Conservation (phyloP, 2,797 vertebrate species). For the Argentina silus region DNA sequence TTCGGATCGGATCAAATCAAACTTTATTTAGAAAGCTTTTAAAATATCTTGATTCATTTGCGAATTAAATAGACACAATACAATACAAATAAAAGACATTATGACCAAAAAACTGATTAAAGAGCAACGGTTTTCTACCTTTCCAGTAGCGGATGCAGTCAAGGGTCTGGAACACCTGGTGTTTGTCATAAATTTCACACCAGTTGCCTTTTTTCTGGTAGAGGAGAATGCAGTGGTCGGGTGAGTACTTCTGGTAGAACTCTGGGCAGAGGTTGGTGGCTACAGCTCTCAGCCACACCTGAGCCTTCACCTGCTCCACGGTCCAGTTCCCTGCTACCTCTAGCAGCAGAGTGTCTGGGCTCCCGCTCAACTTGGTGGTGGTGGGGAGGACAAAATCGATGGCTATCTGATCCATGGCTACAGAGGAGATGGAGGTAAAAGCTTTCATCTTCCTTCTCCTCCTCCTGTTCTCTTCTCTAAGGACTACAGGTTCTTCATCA, state of each 20-base stretch:
- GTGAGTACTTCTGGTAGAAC: slow-evolving; percentile 88
- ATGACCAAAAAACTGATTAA: neutral
- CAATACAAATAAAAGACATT: neutral
- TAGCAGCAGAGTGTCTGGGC: slow-evolving; percentile 78
- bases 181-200: slow-evolving; percentile 97
- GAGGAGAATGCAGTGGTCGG: slow-evolving; percentile 91
- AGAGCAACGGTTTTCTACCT: slow-evolving; percentile 50
- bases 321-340: slow-evolving; percentile 93
- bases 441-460: slow-evolving; percentile 93
- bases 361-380: slow-evolving; percentile 75
- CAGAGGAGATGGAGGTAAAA: slow-evolving; percentile 71
- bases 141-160: slow-evolving; percentile 97
- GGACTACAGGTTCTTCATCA: slow-evolving; percentile 82
- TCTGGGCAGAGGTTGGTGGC: slow-evolving; percentile 84
- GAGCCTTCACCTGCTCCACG: slow-evolving; percentile 94
- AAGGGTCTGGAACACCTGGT: slow-evolving; percentile 96
- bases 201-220: slow-evolving; percentile 97
- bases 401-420: slow-evolving; percentile 86
- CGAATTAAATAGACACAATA: neutral
- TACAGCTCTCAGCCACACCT: slow-evolving; percentile 92
- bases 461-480: slow-evolving; percentile 84
- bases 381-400: slow-evolving; percentile 94
- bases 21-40: neutral
- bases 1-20: neutral
- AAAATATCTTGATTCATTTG: too few relatives aligned